These are phyloP conservation scores for Sympetrum striolatum DNA, from an alignment of 2,888 invertebrate species.

Conservation along the genomic window DNA sequence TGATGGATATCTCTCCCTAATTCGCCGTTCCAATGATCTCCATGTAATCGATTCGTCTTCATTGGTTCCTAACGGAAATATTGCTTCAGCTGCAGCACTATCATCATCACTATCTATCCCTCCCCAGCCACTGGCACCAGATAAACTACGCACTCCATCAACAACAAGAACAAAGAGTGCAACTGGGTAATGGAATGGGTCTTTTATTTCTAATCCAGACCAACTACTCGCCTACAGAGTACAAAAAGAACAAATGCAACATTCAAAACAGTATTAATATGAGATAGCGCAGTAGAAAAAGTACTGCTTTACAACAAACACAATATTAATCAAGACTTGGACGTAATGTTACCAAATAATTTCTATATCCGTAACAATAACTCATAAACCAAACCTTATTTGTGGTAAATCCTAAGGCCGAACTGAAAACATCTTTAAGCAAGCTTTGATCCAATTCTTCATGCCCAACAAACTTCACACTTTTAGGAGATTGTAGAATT, in stretches of 20 bases:
- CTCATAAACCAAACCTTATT: constrained; percentile 65
- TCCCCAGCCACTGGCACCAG: constrained; percentile 52
- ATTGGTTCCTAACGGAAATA: constrained; percentile 67
- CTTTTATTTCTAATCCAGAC: constrained; percentile 70
- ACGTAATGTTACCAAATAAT: not conserved
- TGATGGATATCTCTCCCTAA: constrained; percentile 49
- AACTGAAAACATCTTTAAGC: constrained; percentile 74
- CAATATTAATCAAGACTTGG: too few species aligned
- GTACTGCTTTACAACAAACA: not conserved
- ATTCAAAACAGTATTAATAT: not conserved
- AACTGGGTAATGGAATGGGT: constrained; percentile 78
- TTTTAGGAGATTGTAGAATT: constrained; percentile 72
- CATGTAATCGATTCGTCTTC: constrained; percentile 70
- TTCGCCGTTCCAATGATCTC: constrained; percentile 48
- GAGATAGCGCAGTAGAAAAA: not conserved
- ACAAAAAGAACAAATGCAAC: not conserved
- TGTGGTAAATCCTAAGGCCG: constrained; percentile 75
- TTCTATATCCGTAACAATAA: not conserved
- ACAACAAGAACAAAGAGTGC: constrained; percentile 73
- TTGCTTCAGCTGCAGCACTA: constrained; percentile 54
- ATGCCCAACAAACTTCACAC: constrained; percentile 72
- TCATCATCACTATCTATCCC: constrained; percentile 56
- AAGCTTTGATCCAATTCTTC: constrained; percentile 69
- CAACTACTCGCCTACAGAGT: constrained; percentile 68
- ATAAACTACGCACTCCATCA: constrained; percentile 67